Base-by-base conservation (phyloP, 2,113 vertebrate genomes). In the Strix aluco region DNA sequence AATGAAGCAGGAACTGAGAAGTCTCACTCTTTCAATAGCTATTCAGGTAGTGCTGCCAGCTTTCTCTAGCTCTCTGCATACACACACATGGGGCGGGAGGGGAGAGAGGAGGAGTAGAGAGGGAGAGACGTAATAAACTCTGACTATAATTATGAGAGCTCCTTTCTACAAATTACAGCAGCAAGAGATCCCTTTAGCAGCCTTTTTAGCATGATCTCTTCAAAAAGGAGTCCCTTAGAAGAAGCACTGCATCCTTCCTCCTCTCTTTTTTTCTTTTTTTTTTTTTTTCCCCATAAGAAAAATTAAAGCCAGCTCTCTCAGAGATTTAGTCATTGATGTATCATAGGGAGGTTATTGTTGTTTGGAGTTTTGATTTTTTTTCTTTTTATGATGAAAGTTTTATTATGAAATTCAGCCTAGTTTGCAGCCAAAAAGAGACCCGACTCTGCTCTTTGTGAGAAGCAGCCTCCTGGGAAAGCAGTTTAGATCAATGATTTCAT, bases 351-450 rank as follows among this genome's bases (percentile, higher is more conserved):
- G 47, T 92, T 89, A 70, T 59, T 87, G 72, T 81, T 82, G 29
- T 81, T 94, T 49, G 44, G 44, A 90, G 58, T 52, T 82, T 61
- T 55, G 30, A 15, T 66, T 65, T 81, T 86, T 42, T 44, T 54
- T 58, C 7, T 44, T 86, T 95, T 90, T 67, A 74, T 83, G 66
- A 87, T 94, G 81, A 92, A 93, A 95, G 73, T 71, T 96, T 95
- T 95, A 79, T 93, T 92, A 85, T 86, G 62, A 93, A 88, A 92
- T 97, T 92, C 81, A 92, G 59, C 67, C 67, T 72, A 77, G 61
- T 82, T 90, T 88, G 82, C 63, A 91, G 42, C 55, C 72, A 93
- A 97, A 93, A 89, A 69, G 63, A 94, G 73, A 93, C 40, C 51
- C 2, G 26, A 59, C 71, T 94, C 58, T 86, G 84, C 44, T 32